Evolutionary conservation across 2,113 vertebrate genomes (phyloP).

Genomic region (Phylloscopus whistleri): DNA sequence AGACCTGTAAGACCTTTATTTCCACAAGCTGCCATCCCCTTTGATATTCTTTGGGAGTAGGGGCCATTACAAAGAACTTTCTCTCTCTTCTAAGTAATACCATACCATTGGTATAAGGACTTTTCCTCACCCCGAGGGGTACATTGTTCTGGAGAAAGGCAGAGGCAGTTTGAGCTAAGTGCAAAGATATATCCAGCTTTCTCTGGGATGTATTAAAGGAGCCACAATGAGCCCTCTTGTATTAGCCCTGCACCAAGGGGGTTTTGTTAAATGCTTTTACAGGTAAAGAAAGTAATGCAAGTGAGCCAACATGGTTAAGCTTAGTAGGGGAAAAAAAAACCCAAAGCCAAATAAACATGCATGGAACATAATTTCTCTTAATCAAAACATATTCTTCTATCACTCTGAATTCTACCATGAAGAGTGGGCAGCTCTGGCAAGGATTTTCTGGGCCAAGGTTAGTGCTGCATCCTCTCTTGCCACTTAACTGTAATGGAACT

Average conservation of each 20-base stretch:
- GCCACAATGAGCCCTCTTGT: background rate
- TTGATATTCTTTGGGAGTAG: background rate
- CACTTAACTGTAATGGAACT: background rate
- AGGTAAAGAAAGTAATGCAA: background rate
- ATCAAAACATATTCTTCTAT: background rate
- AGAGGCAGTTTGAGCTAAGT: background rate
- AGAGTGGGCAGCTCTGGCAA: background rate
- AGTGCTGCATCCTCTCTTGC: background rate
- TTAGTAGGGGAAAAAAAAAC: rapidly evolving
- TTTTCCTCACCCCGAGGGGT: background rate
- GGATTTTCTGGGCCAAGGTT: background rate
- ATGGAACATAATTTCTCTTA: background rate
- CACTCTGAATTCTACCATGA: background rate
- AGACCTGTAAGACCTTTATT: background rate
- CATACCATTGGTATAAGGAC: background rate
- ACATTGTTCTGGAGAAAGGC: background rate
- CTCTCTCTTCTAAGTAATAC: background rate
- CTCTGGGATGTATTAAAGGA: background rate
- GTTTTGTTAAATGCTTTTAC: background rate
- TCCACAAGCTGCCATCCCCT: background rate
- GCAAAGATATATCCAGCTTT: background rate
- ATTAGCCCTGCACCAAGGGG: background rate
- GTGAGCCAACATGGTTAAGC: background rate
- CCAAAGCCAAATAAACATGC: background rate
- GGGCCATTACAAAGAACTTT: background rate